phyloP scores from a whole-genome alignment of 1,140 invertebrate genomes.

The Tetramorium parvispinum region DNA sequence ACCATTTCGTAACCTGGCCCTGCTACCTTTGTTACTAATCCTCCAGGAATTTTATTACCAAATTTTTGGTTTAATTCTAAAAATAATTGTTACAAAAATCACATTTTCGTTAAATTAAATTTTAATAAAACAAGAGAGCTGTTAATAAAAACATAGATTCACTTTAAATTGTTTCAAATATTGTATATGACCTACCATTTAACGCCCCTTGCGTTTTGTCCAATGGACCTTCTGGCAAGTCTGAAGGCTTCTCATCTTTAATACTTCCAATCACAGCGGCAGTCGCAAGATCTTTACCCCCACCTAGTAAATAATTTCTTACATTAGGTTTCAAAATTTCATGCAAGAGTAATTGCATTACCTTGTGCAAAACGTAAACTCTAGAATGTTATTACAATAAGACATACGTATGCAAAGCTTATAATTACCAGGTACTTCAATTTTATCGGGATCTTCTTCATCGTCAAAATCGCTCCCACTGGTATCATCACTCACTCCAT shows the following conservation, averaged over 20 bases:
- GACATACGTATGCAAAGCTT: not conserved
- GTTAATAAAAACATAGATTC: not conserved
- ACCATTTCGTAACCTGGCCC: conserved; percentile 85
- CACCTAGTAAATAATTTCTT: conserved; percentile 86
- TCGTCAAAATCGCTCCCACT: conserved; percentile 94
- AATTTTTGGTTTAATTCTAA: conserved; percentile 79
- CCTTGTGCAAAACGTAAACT: not conserved
- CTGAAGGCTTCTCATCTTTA: conserved; percentile 77
- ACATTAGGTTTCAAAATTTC: conserved; percentile 3
- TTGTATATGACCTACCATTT: conserved; percentile 69
- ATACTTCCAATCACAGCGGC: conserved; percentile 87
- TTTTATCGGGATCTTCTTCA: conserved; percentile 95
- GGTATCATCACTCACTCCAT: conserved; percentile 88
- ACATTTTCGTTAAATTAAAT: not conserved
- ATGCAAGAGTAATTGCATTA: not conserved
- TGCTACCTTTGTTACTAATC: conserved; percentile 86
- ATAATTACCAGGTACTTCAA: conserved; percentile 92
- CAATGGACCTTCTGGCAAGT: conserved; percentile 55
- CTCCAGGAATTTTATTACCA: conserved; percentile 84
- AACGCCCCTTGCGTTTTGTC: conserved; percentile 76
- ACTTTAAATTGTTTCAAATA: not conserved
- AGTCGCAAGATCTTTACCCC: conserved; percentile 92
- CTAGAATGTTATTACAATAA: not conserved
- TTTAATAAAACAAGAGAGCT: not conserved
- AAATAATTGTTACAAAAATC: conserved; percentile 2